Percentiles rank a stretch among this genome's conserved stretches.
phyloP scores from a whole-genome alignment of 2,113 vertebrate genomes.

The Hystrix cristata region DNA sequence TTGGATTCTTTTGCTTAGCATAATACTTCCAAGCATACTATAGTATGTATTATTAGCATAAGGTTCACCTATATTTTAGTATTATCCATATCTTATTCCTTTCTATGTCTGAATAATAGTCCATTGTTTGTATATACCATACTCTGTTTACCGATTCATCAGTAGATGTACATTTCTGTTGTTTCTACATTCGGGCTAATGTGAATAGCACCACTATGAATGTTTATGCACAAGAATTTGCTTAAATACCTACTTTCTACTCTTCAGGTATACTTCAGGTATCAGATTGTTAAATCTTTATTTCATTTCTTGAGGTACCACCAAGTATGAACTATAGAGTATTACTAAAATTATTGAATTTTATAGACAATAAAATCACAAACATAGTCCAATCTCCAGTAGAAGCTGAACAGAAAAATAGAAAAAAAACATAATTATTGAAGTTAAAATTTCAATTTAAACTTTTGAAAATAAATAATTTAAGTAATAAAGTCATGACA shows the following conservation, averaged over 20 bases:
- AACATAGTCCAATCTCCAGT: not conserved
- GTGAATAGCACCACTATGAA: not conserved
- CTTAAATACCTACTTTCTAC: conserved; percentile 34
- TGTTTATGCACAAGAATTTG: not conserved
- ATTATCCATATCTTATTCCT: conserved; percentile 8
- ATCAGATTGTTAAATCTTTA: not conserved
- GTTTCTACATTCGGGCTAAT: not conserved
- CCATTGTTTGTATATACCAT: not conserved
- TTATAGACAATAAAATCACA: not conserved
- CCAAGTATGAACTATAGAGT: not conserved
- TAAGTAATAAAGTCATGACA: not conserved
- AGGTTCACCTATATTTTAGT: not conserved
- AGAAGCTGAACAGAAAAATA: not conserved
- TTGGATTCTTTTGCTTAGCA: not conserved
- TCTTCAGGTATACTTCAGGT: not conserved
- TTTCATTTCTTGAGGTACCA: conserved; percentile 25
- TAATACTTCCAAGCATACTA: not conserved
- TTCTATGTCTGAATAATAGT: not conserved
- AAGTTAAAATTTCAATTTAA: conserved; percentile 40
- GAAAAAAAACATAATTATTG: not conserved
- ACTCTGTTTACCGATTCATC: not conserved
- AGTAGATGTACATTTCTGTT: not conserved
- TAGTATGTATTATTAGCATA: not conserved
- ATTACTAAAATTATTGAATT: conserved; percentile 1
- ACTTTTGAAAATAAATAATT: not conserved